Evolutionary conservation across 2,113 vertebrate species (phyloP), one percentile per base, ranked within the genome.

Genomic region (Tetrax tetrax): DNA sequence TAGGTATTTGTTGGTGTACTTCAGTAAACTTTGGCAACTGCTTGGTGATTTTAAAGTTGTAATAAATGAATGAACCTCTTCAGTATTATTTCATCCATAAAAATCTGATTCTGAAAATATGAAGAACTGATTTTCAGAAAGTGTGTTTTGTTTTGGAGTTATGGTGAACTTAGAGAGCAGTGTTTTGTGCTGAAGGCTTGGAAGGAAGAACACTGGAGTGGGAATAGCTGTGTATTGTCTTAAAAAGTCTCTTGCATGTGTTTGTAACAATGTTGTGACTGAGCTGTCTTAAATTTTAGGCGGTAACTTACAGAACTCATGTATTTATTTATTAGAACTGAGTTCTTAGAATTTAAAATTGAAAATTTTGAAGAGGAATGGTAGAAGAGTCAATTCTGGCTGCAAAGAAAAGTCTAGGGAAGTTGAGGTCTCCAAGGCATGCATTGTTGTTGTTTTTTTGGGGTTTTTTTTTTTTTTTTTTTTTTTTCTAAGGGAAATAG

Each of bases 381-480:
- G 6, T 53, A 18, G 57, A 66, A 51, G 23, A 59, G 43, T 81
- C 41, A 41, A 1, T 63, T 94, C 43, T 68, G n/a, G 10, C 45
- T 24, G 3, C 45, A 19, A 50, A 35, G 31, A 38, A 27, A 25
- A 57, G 9, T 57, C n/a, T 82, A 45, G 10, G 47, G 15, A 47
- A 80, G 50, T 19, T 74, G 41, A 68, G 53, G 13, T 71, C 53
- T 91, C 11, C 5, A 81, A 68, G 51, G 23, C 45, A 51, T 82
- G 31, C 37, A 18, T 54, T 45, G 41, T 35, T 63, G 13, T n/a
- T n/a, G n/a, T 59, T 95, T 95, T 95, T n/a, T n/a, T n/a, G n/a
- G 50, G 54, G 84, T 97, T 81, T 43, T 92, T 97, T 95, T 90
- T 78, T 43, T 97, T 83, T 38, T 92, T 97, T 95, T 89, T 76